Evolutionary conservation across 2,888 invertebrate species (phyloP).

Genomic region (Sycophila texana): DNA sequence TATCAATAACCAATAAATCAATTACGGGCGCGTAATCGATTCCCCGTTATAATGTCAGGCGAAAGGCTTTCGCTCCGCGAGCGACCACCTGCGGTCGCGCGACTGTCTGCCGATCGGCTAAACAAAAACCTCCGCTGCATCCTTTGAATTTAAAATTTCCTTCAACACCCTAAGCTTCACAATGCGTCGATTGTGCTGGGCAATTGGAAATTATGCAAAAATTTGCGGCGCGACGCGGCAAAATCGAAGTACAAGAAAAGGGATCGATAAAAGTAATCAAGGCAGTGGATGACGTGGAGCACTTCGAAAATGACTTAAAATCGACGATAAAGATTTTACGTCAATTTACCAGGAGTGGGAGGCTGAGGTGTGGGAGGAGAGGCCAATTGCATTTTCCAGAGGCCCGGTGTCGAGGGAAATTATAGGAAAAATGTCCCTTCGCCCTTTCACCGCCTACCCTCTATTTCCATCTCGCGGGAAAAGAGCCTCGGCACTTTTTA

Average conservation of each 20-base stretch:
- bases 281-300: background rate
- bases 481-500: slow-evolving; percentile 47
- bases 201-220: too few species aligned
- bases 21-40: slow-evolving; percentile 63
- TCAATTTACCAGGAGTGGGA: slow-evolving; percentile 40
- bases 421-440: slow-evolving; percentile 55
- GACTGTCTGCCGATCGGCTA: background rate
- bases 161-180: too few species aligned
- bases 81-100: background rate
- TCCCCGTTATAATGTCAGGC: slow-evolving; percentile 54
- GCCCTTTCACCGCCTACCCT: background rate
- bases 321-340: slow-evolving; percentile 52
- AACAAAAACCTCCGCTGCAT: too few species aligned
- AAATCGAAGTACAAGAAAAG: background rate
- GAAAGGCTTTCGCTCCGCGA: background rate
- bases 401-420: slow-evolving; percentile 48
- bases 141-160: too few species aligned
- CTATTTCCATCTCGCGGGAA: slow-evolving; percentile 8
- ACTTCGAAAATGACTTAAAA: slow-evolving; percentile 46
- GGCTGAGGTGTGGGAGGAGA: too few species aligned
- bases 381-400: slow-evolving; percentile 52
- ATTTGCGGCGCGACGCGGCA: background rate
- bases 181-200: too few species aligned
- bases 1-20: slow-evolving; percentile 64
- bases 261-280: slow-evolving; percentile 10